Percentiles rank a stretch among this genome's conserved stretches.
Conservation (phyloP, 2,113 vertebrate species). For the Geococcyx californianus region DNA sequence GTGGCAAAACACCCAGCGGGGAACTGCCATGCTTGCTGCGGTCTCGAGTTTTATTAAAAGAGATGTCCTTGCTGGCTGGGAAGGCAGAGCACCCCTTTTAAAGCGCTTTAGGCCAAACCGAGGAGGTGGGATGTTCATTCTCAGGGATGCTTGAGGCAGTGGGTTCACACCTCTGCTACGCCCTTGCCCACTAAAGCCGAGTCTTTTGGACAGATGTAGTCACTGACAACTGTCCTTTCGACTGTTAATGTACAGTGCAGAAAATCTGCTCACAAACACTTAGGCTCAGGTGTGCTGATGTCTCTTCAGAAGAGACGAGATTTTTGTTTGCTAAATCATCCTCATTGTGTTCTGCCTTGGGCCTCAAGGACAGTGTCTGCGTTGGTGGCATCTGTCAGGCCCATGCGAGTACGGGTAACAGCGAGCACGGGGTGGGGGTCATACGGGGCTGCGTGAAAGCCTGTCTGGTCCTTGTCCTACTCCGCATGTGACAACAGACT, state of each 20-base stretch:
- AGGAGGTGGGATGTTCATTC: not conserved
- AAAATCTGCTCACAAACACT: fast-evolving
- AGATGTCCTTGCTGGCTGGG: not conserved
- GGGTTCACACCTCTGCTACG: not conserved
- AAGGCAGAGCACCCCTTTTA: not conserved
- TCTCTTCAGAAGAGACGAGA: not conserved
- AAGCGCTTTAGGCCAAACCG: too few relatives aligned
- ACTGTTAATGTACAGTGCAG: fast-evolving
- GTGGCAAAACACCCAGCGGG: fast-evolving
- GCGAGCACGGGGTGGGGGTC: not conserved
- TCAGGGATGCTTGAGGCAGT: not conserved
- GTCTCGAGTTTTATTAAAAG: fast-evolving
- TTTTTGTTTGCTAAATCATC: not conserved
- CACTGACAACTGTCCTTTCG: fast-evolving
- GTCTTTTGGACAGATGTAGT: too few relatives aligned
- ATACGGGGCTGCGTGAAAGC: fast-evolving
- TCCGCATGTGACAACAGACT: too few relatives aligned
- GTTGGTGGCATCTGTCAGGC: not conserved
- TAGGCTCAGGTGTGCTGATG: fast-evolving
- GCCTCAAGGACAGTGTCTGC: not conserved
- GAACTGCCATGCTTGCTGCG: fast-evolving
- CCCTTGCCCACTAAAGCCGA: fast-evolving
- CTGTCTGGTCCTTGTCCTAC: too few relatives aligned
- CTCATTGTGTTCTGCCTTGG: not conserved
- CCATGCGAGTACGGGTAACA: too few relatives aligned